Base-by-base conservation (phyloP, 2,888 invertebrate genomes). In the Keiferia lycopersicella region DNA sequence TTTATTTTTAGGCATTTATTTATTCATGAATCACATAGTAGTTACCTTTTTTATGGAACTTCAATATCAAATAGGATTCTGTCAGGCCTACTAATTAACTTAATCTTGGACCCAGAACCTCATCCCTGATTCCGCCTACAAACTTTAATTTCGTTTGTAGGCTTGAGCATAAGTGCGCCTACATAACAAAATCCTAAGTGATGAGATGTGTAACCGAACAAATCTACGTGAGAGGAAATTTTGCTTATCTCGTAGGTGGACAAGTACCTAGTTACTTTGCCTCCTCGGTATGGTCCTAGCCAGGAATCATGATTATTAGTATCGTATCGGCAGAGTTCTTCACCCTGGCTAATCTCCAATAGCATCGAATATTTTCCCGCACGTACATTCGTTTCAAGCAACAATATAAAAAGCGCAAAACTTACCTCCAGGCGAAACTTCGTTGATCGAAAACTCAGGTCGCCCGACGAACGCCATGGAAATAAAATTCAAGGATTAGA, bases 401-500 rank as follows among this genome's bases (percentile, higher is more conserved):
- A 53, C 12, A 10, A 20, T 22, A 41, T 39, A 26, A 58, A 16
- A 30, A 65, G 66, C 65, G 73, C 69, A 71, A 67, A 68, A 85
- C 86, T 86, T 84, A 87, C 86, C 86, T 80, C 75, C 57, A 64
- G 73, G 70, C 71, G 73, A 75, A 77, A 75, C 75, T 79, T 76
- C 73, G 75, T 71, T 76, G 77, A 75, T 76, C 69, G 76, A 71
- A 74, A 73, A 77, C 68, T 45, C 64, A 59, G 59, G 73, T 71
- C 74, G 75, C 79, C 78, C 78, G 78, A 72, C 75, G 82, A 82
- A 78, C 73, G 73, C 77, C 87, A 88, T 88, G 87, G 78, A 87
- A 87, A 88, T 82, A 85, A 88, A 88, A 87, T 81, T 71, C 75
- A 78, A 71, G 73, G 66, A 79, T 81, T 84, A 82, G 80, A 80